Conservation (phyloP, 2,888 invertebrate species). For the Oscheius myriophilus region DNA sequence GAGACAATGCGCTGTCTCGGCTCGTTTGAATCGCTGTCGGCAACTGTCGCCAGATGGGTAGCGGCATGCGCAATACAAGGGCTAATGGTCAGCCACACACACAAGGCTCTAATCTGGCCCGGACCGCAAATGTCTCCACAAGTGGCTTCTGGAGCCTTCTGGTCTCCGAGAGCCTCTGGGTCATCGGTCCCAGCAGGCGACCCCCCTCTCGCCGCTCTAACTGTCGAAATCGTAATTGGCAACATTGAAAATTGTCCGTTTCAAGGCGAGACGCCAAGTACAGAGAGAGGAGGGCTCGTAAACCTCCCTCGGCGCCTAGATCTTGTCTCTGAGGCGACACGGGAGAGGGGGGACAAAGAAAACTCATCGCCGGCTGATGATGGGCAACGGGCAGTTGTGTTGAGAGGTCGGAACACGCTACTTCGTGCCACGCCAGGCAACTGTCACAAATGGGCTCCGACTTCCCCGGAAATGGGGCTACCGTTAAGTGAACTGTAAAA, state of each 20-base stretch:
- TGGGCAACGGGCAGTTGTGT: too few species aligned
- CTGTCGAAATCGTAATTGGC: neutral
- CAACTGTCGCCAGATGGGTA: slow-evolving; percentile 31
- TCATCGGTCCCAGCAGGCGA: neutral
- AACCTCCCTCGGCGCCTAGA: slow-evolving; percentile 2
- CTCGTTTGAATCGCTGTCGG: slow-evolving; percentile 19
- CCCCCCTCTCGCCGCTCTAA: neutral
- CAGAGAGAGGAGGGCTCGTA: slow-evolving; percentile 1
- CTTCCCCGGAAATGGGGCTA: too few species aligned
- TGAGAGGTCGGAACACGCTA: too few species aligned
- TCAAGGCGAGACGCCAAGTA: neutral
- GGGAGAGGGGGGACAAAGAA: neutral
- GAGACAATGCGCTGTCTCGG: slow-evolving; percentile 23
- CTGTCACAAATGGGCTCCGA: too few species aligned
- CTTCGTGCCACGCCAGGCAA: too few species aligned
- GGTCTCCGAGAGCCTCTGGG: neutral
- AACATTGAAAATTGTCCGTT: neutral
- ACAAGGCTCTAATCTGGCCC: slow-evolving; percentile 9
- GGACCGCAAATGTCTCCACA: slow-evolving; percentile 9
- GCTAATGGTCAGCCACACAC: slow-evolving; percentile 12
- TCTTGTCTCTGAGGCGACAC: neutral
- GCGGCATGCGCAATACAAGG: slow-evolving; percentile 28
- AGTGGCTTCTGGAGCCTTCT: neutral
- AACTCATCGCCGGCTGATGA: neutral
- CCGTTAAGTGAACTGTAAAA: too few species aligned